Evolutionary conservation across 2,797 vertebrate genomes (phyloP).

Genomic region (Odontamblyopus lacepedii): DNA sequence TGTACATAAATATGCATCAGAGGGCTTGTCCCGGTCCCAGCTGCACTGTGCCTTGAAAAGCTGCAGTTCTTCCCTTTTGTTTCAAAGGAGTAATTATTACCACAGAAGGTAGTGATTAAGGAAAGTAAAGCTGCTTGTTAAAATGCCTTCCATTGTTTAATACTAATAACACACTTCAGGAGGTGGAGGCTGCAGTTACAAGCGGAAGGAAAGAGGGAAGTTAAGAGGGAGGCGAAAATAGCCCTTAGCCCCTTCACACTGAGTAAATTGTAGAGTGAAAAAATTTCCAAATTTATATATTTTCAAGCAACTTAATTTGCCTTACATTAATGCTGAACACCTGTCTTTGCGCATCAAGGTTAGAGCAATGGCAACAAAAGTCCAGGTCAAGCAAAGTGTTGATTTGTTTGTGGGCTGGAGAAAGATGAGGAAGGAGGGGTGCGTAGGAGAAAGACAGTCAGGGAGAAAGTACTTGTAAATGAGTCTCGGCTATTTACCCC

Average conservation of each 20-base stretch:
- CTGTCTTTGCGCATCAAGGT: neutral
- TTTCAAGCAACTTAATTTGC: conserved; percentile 9
- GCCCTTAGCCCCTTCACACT: conserved; percentile 27
- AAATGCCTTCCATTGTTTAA: conserved; percentile 67
- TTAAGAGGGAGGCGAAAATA: conserved; percentile 49
- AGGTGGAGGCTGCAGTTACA: conserved; percentile 58
- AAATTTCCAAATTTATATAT: conserved; percentile 14
- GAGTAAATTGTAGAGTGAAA: conserved; percentile 23
- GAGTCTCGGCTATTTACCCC: conserved; percentile 72
- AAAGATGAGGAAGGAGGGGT: conserved; percentile 21
- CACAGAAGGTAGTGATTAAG: conserved; percentile 69
- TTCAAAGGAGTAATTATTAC: conserved; percentile 64
- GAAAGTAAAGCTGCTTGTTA: conserved; percentile 68
- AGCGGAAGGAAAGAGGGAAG: conserved; percentile 56
- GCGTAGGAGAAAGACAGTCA: conserved; percentile 41
- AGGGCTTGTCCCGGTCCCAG: conserved; percentile 41
- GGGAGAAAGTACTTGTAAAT: conserved; percentile 70
- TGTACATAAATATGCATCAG: conserved; percentile 23
- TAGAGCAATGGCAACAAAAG: conserved; percentile 26
- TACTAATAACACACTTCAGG: conserved; percentile 70
- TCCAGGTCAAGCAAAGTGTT: conserved; percentile 25
- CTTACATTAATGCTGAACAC: neutral
- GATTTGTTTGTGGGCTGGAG: conserved; percentile 30
- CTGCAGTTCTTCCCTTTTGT: conserved; percentile 50
- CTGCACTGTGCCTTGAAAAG: conserved; percentile 63